Evolutionary conservation across 1,140 invertebrate species (phyloP).

Genomic region (Drosophila santomea): DNA sequence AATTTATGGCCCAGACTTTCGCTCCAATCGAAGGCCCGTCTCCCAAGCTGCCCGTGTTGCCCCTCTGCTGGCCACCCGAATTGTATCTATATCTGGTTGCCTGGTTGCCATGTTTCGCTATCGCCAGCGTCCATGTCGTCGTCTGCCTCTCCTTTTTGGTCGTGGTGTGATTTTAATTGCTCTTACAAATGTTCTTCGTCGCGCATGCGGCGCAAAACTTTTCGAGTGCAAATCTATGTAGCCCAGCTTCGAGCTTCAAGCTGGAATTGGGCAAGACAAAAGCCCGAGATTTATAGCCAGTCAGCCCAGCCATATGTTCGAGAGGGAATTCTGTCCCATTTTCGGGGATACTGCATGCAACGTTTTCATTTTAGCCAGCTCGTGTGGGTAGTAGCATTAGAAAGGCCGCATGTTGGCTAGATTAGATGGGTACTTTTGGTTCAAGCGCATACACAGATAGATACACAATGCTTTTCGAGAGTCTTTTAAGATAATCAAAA

Average conservation of each 20-base stretch:
- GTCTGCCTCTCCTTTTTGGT: slow-evolving; percentile 62
- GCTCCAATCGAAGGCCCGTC: slow-evolving; percentile 39
- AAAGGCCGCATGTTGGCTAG: slow-evolving; percentile 6
- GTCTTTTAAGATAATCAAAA: no score
- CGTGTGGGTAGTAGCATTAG: slow-evolving; percentile 36
- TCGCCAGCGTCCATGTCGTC: slow-evolving; percentile 60
- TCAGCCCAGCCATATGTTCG: slow-evolving; percentile 36
- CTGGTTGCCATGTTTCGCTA: slow-evolving; percentile 57
- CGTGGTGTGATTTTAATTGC: slow-evolving; percentile 81
- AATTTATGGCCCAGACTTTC: slow-evolving; percentile 66
- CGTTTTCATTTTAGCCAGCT: slow-evolving; percentile 29
- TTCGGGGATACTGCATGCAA: slow-evolving; percentile 35
- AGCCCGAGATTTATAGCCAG: slow-evolving; percentile 53
- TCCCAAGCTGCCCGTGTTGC: not conserved
- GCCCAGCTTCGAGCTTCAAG: slow-evolving; percentile 31
- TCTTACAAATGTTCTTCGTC: slow-evolving; percentile 74
- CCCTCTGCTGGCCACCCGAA: not conserved
- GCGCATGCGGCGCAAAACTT: slow-evolving; percentile 51
- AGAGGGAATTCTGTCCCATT: slow-evolving; percentile 36
- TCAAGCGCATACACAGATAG: not conserved
- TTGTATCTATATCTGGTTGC: slow-evolving; percentile 51
- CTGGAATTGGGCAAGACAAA: slow-evolving; percentile 49
- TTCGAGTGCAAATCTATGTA: slow-evolving; percentile 76
- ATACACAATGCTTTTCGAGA: not conserved
- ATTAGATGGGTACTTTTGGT: not conserved